These are phyloP conservation scores for Oxytorus armatus DNA, from an alignment of 2,888 invertebrate genomes.

Conservation along the genomic window DNA sequence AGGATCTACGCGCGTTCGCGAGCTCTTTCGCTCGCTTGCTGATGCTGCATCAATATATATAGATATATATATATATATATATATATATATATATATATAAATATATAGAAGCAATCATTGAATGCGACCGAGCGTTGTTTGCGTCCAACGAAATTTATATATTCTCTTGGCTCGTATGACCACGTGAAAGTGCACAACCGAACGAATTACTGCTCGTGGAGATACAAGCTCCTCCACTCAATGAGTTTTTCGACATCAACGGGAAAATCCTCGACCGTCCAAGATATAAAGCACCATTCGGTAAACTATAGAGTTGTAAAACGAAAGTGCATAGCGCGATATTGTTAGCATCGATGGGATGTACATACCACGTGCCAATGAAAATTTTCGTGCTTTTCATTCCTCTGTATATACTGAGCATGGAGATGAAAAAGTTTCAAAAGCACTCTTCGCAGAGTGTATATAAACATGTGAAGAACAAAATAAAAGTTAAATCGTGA, in stretches of 20 bases:
- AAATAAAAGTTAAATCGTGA: neutral
- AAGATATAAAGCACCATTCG: conserved; percentile 23
- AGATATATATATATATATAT: neutral
- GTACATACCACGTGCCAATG: conserved; percentile 12
- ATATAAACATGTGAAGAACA: neutral
- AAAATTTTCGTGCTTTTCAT: conserved; percentile 30
- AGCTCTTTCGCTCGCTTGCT: conserved; percentile 1
- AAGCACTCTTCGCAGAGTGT: conserved; percentile 11
- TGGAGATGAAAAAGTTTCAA: conserved; percentile 4
- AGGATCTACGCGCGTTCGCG: conserved; percentile 25
- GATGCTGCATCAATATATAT: neutral
- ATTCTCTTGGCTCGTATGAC: conserved; percentile 9
- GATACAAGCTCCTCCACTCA: too few species aligned
- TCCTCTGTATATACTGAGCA: neutral
- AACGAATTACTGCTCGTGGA: conserved; percentile 3
- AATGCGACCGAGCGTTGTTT: conserved; percentile 34
- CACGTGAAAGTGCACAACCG: conserved; percentile 10
- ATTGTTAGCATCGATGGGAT: conserved; percentile 7
- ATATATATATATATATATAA: conserved; percentile 6
- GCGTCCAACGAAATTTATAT: conserved; percentile 56
- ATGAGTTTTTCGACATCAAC: conserved; percentile 23
- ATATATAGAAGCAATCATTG: conserved; percentile 31
- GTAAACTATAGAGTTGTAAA: conserved; percentile 28
- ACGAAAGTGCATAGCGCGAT: conserved; percentile 35
- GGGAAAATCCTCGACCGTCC: neutral